Conservation (phyloP, 2,888 invertebrate species). For the Ctena decussata region DNA sequence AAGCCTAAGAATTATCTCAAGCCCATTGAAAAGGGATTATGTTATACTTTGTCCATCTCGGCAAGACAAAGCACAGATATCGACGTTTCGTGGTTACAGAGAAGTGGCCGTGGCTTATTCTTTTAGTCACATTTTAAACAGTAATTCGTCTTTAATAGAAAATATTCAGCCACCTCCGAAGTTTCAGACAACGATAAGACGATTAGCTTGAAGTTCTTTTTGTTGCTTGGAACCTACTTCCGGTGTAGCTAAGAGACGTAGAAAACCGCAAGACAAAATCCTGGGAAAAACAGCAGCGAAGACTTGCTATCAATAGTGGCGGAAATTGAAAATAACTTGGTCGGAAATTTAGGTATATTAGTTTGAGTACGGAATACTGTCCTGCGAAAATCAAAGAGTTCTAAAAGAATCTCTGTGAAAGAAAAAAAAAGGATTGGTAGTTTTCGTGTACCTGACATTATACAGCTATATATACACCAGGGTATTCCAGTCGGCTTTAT, state of each 20-base stretch:
- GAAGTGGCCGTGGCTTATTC: slow-evolving; percentile 46
- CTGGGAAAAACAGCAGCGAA: neutral
- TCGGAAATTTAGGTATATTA: neutral
- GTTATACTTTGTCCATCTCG: neutral
- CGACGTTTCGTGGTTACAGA: slow-evolving; percentile 18
- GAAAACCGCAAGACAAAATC: slow-evolving; percentile 3
- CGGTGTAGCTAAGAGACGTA: neutral
- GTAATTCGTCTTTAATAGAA: slow-evolving; percentile 51
- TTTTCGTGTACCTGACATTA: too few relatives aligned
- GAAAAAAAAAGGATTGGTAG: too few relatives aligned
- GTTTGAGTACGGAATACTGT: neutral
- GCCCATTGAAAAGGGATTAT: neutral
- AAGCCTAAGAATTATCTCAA: slow-evolving; percentile 5
- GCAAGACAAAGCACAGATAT: neutral
- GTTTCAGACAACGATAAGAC: slow-evolving; percentile 1
- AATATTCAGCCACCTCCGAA: slow-evolving; percentile 16
- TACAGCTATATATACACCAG: too few relatives aligned
- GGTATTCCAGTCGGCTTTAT: too few relatives aligned
- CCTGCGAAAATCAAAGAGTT: neutral
- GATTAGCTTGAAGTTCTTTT: slow-evolving; percentile 6
- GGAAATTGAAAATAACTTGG: slow-evolving; percentile 20
- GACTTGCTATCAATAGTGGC: neutral
- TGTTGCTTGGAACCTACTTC: slow-evolving; percentile 13
- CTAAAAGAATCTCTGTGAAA: too few relatives aligned
- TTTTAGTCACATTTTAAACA: slow-evolving; percentile 63